Base-by-base conservation (phyloP, 2,888 invertebrate genomes). In the Argyresthia albistria region DNA sequence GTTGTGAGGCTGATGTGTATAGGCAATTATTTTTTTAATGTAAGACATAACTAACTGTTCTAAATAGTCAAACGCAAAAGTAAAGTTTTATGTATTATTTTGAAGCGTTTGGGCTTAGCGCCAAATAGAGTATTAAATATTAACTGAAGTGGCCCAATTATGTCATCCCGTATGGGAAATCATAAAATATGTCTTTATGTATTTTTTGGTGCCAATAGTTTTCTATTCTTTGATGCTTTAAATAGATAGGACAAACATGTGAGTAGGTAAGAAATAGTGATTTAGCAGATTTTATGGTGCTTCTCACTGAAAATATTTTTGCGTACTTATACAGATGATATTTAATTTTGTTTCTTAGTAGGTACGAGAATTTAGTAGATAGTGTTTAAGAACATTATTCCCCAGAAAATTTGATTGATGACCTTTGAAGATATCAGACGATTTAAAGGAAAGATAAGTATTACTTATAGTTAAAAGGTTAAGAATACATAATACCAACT, bases 141-240 rank as follows among this genome's bases (percentile, higher is more conserved):
- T 25, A 25, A 25, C 25, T 25, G 25, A 25, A 25, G n/a, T n/a
- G n/a, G n/a, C n/a, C n/a, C n/a, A n/a, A n/a, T n/a, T n/a, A n/a
- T 25, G 25, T 4, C 25, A 25, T 6, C 25, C 6, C 25, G 2
- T 25, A 25, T 25, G 25, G 25, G 6, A 25, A 25, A 25, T 4
- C 25, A 6, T 6, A 4, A 25, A 25, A 4, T 25, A 6, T 25
- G 2, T 25, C 25, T 25, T 6, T 25, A n/a, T n/a, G n/a, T 69
- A 64, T 66, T 76, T 76, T 76, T 46, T 76, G 76, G 81, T 83
- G 83, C 81, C 83, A 83, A 82, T 80, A 60, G 58, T 63, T 73
- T 67, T 72, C 39, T 52, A 47, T 37, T 73, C 71, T 63, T 80
- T 76, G 69, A 81, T 79, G 80, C 81, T 83, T 82, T 82, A 82